A percentile compares a stretch with the other conserved stretches of the same genome.
These are phyloP conservation scores for Carduelis carduelis DNA, from an alignment of 2,797 vertebrate species.

Conservation along the genomic window DNA sequence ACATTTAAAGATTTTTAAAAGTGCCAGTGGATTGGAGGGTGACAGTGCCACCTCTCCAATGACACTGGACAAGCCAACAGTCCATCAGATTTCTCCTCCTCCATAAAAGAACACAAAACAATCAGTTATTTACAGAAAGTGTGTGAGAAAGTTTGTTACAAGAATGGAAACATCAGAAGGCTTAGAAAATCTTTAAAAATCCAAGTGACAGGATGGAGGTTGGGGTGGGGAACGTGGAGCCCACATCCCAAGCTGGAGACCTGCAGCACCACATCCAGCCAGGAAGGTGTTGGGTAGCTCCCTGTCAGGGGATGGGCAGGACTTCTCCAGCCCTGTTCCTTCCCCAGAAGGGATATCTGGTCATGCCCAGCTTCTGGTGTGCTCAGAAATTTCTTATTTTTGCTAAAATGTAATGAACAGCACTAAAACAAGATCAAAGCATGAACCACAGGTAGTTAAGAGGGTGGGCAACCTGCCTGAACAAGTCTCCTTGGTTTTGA, in stretches of 20 bases:
- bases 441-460: rapidly evolving
- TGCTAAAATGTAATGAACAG: not conserved
- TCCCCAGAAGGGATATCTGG: not conserved
- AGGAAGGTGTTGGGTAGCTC: too few relatives aligned
- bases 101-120: too few relatives aligned
- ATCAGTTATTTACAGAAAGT: too few relatives aligned
- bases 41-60: too few relatives aligned
- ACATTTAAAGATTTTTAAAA: too few relatives aligned
- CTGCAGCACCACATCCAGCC: rapidly evolving
- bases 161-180: too few relatives aligned
- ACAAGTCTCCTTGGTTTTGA: not conserved
- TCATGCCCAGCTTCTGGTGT: not conserved
- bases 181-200: too few relatives aligned
- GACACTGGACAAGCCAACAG: too few relatives aligned
- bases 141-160: too few relatives aligned
- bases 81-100: too few relatives aligned
- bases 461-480: not conserved
- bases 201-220: not conserved
- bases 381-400: not conserved
- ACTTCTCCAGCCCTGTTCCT: not conserved
- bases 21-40: too few relatives aligned
- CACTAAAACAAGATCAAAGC: not conserved
- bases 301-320: rapidly evolving
- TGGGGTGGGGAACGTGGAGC: rapidly evolving
- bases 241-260: not conserved